Conservation (phyloP, 1,140 invertebrate species). For the Thaumetopoea pityocampa region DNA sequence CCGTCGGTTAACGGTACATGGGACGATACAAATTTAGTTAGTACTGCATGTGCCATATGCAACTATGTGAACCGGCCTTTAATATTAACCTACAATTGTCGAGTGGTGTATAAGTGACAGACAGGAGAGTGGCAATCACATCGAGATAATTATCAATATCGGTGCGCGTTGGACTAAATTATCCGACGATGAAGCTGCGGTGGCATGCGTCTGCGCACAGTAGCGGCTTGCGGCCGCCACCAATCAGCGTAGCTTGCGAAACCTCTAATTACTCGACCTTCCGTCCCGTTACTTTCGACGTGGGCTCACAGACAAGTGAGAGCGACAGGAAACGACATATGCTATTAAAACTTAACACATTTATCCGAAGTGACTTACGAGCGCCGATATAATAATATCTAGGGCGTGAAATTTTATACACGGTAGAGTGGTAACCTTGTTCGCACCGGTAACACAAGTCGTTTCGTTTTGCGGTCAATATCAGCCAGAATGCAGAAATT, state of each 20-base stretch:
- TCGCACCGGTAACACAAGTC: too few species aligned
- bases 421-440: slow-evolving; percentile 28
- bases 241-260: slow-evolving; percentile 21
- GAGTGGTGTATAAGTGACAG: slow-evolving; percentile 31
- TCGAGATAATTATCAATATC: slow-evolving; percentile 38
- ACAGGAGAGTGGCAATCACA: slow-evolving; percentile 33
- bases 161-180: slow-evolving; percentile 32
- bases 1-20: too few species aligned
- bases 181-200: slow-evolving; percentile 11
- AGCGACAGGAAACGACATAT: slow-evolving; percentile 9
- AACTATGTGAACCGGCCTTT: slow-evolving; percentile 27
- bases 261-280: slow-evolving; percentile 37
- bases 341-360: slow-evolving; percentile 11
- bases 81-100: slow-evolving; percentile 26
- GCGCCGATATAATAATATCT: neutral
- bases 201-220: slow-evolving; percentile 15
- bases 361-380: neutral
- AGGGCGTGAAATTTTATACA: neutral
- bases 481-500: too few species aligned
- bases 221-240: slow-evolving; percentile 28
- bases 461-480: too few species aligned
- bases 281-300: slow-evolving; percentile 21
- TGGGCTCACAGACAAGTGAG: slow-evolving; percentile 2
- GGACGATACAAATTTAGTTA: slow-evolving; percentile 27
- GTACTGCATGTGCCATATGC: too few species aligned